These are phyloP conservation scores for Aphyosemion australe DNA, from an alignment of 2,113 vertebrate species.

Conservation along the genomic window DNA sequence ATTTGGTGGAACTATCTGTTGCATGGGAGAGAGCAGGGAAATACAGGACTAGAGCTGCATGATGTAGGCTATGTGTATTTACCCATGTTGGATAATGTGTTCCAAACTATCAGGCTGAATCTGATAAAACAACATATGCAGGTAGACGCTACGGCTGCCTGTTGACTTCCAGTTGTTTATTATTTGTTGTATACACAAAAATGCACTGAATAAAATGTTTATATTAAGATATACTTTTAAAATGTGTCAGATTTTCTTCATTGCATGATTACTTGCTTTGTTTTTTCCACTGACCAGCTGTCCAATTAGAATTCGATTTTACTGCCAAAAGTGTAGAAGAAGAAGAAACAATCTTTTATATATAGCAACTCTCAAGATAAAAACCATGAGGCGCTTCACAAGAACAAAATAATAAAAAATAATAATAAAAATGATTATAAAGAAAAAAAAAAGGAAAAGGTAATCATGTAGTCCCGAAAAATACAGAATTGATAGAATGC, in stretches of 20 bases:
- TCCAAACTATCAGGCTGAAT: slow-evolving; percentile 84
- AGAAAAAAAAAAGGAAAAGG: too few species aligned
- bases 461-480: too few species aligned
- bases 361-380: too few species aligned
- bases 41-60: slow-evolving; percentile 96
- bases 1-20: slow-evolving; percentile 92
- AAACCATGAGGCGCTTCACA: too few species aligned
- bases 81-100: slow-evolving; percentile 92
- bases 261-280: slow-evolving; percentile 8
- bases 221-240: slow-evolving; percentile 89
- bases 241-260: slow-evolving; percentile 68
- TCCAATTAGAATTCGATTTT: too few species aligned
- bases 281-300: not conserved
- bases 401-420: too few species aligned
- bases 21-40: slow-evolving; percentile 96
- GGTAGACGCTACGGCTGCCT: slow-evolving; percentile 83
- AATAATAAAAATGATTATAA: too few species aligned
- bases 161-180: slow-evolving; percentile 92
- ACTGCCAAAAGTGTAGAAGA: too few species aligned
- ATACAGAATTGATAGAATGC: too few species aligned
- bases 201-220: slow-evolving; percentile 99
- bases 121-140: slow-evolving; percentile 83
- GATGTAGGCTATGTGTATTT: slow-evolving; percentile 97
- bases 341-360: too few species aligned
- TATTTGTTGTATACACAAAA: slow-evolving; percentile 98